Conservation (phyloP, 2,888 invertebrate genomes). For the Fragum sueziense region DNA sequence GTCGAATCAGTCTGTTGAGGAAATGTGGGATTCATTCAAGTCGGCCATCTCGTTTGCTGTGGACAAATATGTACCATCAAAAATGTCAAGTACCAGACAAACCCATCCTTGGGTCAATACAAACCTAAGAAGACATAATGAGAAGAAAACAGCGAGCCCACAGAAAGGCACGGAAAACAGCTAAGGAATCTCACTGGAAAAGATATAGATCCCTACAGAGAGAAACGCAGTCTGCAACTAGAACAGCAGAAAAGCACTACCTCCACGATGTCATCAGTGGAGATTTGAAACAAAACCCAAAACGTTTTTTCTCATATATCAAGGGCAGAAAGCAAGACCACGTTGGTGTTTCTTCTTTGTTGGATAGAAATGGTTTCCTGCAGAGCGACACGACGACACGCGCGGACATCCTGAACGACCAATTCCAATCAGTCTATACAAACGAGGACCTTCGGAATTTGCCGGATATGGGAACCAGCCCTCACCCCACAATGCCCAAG, state of each 20-base stretch:
- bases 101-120: conserved; percentile 30
- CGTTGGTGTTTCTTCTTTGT: no score
- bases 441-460: conserved; percentile 13
- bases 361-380: no score
- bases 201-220: background rate
- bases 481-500: conserved; percentile 15
- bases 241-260: background rate
- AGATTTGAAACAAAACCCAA: no score
- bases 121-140: background rate
- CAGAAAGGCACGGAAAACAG: no score
- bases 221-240: no score
- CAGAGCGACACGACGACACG: no score
- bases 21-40: no score
- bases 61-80: conserved; percentile 28
- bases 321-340: no score
- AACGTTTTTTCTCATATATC: no score
- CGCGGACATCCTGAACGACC: conserved; percentile 38
- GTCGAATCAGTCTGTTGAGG: no score
- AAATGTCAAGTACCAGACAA: conserved; percentile 31
- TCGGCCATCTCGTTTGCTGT: conserved; percentile 20
- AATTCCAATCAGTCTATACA: no score
- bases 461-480: conserved; percentile 13
- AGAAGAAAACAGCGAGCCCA: background rate
- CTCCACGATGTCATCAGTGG: conserved; percentile 10
- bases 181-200: background rate